Conservation (phyloP, 2,113 vertebrate genomes). For the Paratilapia polleni region DNA sequence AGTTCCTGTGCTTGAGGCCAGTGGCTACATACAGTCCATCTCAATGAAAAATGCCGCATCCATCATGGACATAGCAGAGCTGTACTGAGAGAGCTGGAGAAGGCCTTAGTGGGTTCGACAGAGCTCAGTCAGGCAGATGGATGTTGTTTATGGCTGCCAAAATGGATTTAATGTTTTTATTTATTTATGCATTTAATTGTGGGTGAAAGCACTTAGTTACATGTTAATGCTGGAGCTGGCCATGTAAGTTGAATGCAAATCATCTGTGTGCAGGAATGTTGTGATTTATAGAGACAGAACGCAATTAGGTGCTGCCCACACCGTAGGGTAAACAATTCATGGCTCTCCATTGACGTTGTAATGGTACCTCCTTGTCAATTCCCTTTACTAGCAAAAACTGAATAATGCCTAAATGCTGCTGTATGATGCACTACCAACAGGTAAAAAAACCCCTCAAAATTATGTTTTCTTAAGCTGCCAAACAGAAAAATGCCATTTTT, state of each 20-base stretch:
- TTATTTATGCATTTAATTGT: slow-evolving; percentile 36
- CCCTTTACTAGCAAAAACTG: background rate
- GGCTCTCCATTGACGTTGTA: background rate
- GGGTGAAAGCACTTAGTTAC: background rate
- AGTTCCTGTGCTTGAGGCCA: slow-evolving; percentile 2
- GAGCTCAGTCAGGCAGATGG: background rate
- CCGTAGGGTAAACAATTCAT: background rate
- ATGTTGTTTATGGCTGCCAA: slow-evolving; percentile 11
- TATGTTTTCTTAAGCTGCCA: background rate
- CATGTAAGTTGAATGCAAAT: background rate
- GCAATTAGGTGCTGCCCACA: background rate
- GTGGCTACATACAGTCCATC: slow-evolving; percentile 21
- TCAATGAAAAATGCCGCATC: slow-evolving; percentile 50
- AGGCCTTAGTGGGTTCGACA: background rate
- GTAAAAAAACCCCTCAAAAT: background rate
- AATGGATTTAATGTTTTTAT: slow-evolving; percentile 12
- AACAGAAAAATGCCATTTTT: background rate
- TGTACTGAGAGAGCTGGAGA: slow-evolving; percentile 11
- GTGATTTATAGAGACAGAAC: background rate
- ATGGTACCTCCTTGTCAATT: background rate
- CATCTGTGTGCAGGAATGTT: background rate
- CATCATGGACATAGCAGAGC: slow-evolving; percentile 26
- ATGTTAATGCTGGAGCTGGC: background rate
- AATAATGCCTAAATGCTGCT: background rate
- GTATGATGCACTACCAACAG: background rate